These are phyloP conservation scores for Phymanthus crucifer DNA, from an alignment of 92 coral and sea anemone genomes.

Conservation along the genomic window DNA sequence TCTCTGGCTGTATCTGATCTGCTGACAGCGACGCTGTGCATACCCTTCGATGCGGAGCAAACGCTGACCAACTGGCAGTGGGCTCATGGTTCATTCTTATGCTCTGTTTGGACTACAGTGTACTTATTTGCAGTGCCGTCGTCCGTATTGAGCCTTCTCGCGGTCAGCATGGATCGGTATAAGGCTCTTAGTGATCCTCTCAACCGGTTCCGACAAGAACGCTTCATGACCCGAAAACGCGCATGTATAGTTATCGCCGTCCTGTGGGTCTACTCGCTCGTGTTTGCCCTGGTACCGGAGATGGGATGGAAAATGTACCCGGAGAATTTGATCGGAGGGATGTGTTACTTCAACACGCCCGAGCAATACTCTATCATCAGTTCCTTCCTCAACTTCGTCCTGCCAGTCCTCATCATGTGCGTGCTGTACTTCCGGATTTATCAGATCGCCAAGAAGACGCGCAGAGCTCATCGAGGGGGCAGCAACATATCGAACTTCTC, in stretches of 20 bases:
- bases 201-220: constrained; percentile 70
- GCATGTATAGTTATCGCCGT: constrained; percentile 63
- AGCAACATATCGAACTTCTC: constrained; percentile 32
- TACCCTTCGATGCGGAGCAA: constrained; percentile 91
- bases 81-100: constrained; percentile 66
- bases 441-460: constrained; percentile 50
- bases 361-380: constrained; percentile 71
- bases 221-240: constrained; percentile 76
- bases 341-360: constrained; percentile 74
- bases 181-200: constrained; percentile 86
- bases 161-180: constrained; percentile 90
- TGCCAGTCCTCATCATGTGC: constrained; percentile 80
- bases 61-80: constrained; percentile 56
- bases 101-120: constrained; percentile 81
- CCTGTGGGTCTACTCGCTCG: constrained; percentile 80
- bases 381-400: constrained; percentile 80
- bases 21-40: constrained; percentile 73
- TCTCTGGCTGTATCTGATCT: constrained; percentile 86
- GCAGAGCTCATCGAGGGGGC: constrained; percentile 9
- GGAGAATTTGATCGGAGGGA: constrained; percentile 18
- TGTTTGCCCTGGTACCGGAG: constrained; percentile 76
- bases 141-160: constrained; percentile 84
- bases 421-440: constrained; percentile 70
- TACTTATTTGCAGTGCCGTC: constrained; percentile 91
- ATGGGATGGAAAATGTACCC: constrained; percentile 85